Evolutionary conservation across 2,888 invertebrate genomes (phyloP), one percentile per base, ranked within the genome.

Genomic region (Yponomeuta plumbellus): DNA sequence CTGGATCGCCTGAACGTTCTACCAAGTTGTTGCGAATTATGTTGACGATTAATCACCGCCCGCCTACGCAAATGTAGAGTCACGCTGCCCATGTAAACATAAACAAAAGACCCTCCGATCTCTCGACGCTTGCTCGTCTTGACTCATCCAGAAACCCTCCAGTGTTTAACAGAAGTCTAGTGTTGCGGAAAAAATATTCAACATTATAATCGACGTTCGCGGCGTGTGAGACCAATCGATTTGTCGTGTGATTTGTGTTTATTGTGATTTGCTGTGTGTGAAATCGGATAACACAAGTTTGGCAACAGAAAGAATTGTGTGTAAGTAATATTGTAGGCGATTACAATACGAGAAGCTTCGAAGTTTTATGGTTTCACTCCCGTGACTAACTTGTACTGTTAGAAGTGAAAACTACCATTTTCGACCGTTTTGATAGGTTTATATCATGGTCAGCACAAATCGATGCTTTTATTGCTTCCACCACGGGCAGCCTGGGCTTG

Each of bases 71-170:
- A 52, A 17, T 52, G 44, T 52, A 52, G 44, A 52, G 70, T 76
- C 76, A 75, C 76, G 74, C 75, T 73, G 73, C 68, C 66, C 71
- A 72, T 76, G 81, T 86, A 85, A 85, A 85, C 78, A 52, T 52
- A 86, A 86, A 86, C 82, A 83, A 80, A 78, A 72, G 71, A 70
- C 71, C 68, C 68, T 73, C 69, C 13, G 44, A 52, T 52, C 13
- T 17, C 44, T 52, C 17, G 17, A 17, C 13, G 44, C 71, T 70
- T 72, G 70, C 72, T 71, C 68, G 69, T 72, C 61, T 76, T 84
- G 80, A 79, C 73, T 85, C 79, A 81, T 72, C 67, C 64, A 69
- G 68, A 68, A 72, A 76, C 71, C 71, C 69, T 71, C 71, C 71
- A 76, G 73, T 74, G 76, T 80, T 79, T 79, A 77, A 80, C 73